A percentile compares a stretch with the other conserved stretches of the same genome.
phyloP scores from a whole-genome alignment of 2,797 vertebrate species.

The Emys orbicularis region DNA sequence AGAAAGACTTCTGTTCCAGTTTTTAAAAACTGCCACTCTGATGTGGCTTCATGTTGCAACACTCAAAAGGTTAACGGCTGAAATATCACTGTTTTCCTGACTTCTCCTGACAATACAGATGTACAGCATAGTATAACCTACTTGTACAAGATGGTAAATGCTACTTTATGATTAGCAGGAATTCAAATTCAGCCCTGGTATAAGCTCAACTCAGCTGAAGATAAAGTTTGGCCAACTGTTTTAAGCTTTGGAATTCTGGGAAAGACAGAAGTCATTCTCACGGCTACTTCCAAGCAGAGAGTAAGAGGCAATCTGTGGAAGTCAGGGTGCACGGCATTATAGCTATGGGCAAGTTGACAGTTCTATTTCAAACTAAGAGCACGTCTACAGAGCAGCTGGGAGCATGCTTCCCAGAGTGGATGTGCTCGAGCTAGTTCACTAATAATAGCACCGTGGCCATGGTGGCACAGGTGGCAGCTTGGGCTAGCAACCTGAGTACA shows the following conservation, averaged over 20 bases:
- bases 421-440: neutral
- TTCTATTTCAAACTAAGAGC: neutral
- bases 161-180: neutral
- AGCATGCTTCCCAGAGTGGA: no score
- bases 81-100: neutral
- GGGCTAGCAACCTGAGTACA: neutral
- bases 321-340: fast-evolving
- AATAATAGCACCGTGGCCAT: neutral
- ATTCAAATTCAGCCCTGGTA: neutral
- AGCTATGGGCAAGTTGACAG: conserved; percentile 20
- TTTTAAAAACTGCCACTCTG: neutral
- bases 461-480: neutral
- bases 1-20: neutral
- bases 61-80: neutral
- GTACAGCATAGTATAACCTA: neutral
- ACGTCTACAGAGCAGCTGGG: no score
- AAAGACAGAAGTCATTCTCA: neutral
- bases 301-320: neutral
- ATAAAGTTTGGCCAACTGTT: neutral
- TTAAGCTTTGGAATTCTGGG: conserved; percentile 10
- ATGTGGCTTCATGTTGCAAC: neutral
- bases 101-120: neutral
- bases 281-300: neutral
- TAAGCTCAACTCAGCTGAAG: neutral
- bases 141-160: neutral